These are phyloP conservation scores for Ctenicera cuprea DNA, from an alignment of 2,888 invertebrate species.

Conservation along the genomic window DNA sequence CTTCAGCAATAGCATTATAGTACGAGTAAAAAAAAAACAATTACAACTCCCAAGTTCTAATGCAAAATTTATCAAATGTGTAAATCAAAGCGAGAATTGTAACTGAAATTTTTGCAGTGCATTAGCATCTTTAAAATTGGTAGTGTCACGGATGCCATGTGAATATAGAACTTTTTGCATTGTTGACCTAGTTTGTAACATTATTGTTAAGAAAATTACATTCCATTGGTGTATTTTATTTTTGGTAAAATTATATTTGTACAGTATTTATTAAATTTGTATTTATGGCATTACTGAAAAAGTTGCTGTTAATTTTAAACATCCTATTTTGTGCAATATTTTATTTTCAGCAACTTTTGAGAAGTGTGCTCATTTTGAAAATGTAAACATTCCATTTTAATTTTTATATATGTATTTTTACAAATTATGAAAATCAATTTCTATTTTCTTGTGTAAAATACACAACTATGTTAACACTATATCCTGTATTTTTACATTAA, in stretches of 20 bases:
- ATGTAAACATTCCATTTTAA: constrained; percentile 28
- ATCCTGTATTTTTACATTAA: constrained; percentile 7
- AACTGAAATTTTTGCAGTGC: not conserved
- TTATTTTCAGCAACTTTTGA: constrained; percentile 21
- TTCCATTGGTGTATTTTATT: constrained; percentile 50
- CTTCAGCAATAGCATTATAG: constrained; percentile 10
- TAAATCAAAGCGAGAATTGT: constrained; percentile 1
- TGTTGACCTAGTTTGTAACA: constrained; percentile 52
- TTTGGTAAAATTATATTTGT: constrained; percentile 45
- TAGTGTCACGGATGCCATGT: constrained; percentile 23
- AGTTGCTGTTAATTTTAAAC: constrained; percentile 39
- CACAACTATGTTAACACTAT: constrained; percentile 5
- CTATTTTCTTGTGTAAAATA: constrained; percentile 1
- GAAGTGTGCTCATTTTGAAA: constrained; percentile 8
- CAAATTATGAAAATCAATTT: not conserved
- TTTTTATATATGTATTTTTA: constrained; percentile 4
- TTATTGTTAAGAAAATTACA: constrained; percentile 43
- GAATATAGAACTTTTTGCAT: constrained; percentile 39
- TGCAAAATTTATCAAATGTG: not conserved
- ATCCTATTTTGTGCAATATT: constrained; percentile 48
- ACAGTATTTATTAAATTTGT: constrained; percentile 52
- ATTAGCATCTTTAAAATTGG: not conserved
- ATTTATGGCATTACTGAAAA: constrained; percentile 37
- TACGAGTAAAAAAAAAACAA: too few species aligned
- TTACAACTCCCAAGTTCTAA: too few species aligned